Evolutionary conservation across 2,797 vertebrate species (phyloP).

Genomic region (Lithobates sylvaticus): DNA sequence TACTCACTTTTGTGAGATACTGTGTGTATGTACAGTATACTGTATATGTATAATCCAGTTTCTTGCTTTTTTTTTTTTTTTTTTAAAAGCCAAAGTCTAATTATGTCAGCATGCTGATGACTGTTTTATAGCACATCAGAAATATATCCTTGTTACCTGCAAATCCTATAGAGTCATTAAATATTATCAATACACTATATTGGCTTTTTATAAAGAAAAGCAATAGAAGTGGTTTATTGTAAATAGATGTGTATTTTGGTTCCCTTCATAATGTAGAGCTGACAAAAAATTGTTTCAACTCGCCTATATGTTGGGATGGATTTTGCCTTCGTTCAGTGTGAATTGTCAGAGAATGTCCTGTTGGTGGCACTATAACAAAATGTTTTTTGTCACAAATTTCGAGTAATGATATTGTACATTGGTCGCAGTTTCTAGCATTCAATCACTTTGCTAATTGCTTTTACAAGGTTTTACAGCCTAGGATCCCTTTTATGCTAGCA

Average conservation of each 20-base stretch:
- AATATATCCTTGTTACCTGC: background rate
- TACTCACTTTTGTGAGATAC: too few relatives aligned
- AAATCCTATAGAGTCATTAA: background rate
- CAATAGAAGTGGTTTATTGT: too few relatives aligned
- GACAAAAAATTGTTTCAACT: too few relatives aligned
- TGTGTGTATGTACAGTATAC: too few relatives aligned
- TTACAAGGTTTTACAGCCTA: background rate
- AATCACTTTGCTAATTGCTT: background rate
- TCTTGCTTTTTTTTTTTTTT: too few relatives aligned
- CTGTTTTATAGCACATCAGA: background rate
- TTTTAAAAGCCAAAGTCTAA: too few relatives aligned
- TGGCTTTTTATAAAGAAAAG: background rate
- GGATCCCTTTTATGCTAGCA: background rate
- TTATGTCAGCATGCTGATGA: background rate
- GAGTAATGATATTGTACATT: background rate
- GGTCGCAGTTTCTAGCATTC: background rate
- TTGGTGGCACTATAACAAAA: slow-evolving; percentile 24
- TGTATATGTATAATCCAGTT: too few relatives aligned
- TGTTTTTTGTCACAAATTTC: background rate
- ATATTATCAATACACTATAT: background rate
- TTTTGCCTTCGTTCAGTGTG: background rate
- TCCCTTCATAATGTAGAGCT: background rate
- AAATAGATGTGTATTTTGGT: too few relatives aligned
- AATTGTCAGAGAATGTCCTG: background rate
- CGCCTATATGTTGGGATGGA: too few relatives aligned